Percentiles rank a stretch among this genome's conserved stretches.
These are phyloP conservation scores for Nomada flava DNA, from an alignment of 2,888 invertebrate species.

Conservation along the genomic window DNA sequence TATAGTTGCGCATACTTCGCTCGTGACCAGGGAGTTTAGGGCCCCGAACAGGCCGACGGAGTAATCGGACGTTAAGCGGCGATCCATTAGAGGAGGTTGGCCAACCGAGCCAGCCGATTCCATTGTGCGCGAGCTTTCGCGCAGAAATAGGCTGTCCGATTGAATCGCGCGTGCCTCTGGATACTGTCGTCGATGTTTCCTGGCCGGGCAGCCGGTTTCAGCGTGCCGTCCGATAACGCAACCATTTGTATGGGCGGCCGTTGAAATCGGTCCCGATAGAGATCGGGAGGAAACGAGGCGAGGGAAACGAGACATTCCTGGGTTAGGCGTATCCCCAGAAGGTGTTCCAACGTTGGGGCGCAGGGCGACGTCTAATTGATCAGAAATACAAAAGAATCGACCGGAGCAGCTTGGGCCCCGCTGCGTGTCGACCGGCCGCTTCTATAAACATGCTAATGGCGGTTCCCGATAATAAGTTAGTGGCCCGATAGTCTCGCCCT, in stretches of 20 bases:
- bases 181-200: neutral
- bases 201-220: slow-evolving; percentile 20
- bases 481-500: slow-evolving; percentile 66
- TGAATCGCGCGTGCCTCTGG: slow-evolving; percentile 9
- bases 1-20: no score
- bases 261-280: slow-evolving; percentile 55
- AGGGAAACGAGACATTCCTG: slow-evolving; percentile 44
- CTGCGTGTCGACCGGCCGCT: slow-evolving; percentile 74
- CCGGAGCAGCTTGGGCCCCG: slow-evolving; percentile 39
- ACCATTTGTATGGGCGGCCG: slow-evolving; percentile 60
- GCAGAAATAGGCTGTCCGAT: slow-evolving; percentile 37
- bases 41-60: no score
- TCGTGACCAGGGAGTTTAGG: no score
- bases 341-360: slow-evolving; percentile 31
- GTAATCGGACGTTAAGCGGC: no score
- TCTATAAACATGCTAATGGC: slow-evolving; percentile 81
- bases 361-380: slow-evolving; percentile 73
- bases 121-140: slow-evolving; percentile 50
- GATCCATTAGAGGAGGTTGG: no score
- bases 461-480: slow-evolving; percentile 79
- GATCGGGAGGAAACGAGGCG: slow-evolving; percentile 45
- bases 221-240: slow-evolving; percentile 53
- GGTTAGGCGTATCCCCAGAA: slow-evolving; percentile 57
- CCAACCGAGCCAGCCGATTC: neutral
- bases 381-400: slow-evolving; percentile 72